Base-by-base conservation (phyloP, 2,113 vertebrate species). In the Bombycilla garrulus region DNA sequence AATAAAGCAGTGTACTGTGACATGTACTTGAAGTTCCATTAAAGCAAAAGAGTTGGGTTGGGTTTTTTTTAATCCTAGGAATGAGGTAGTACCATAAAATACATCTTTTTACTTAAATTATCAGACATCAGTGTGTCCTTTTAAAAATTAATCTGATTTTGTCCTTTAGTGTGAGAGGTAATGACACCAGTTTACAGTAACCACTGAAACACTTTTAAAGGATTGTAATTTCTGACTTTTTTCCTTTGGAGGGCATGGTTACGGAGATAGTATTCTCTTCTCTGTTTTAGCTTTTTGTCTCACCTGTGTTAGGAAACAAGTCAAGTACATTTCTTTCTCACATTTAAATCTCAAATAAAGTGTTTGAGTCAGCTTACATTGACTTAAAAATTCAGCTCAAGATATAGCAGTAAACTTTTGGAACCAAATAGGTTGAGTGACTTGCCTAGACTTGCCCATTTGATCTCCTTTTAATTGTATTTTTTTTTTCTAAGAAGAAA, bases 361-460 rank as follows among this genome's bases (percentile, higher is more conserved):
- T 22, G 48, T 92, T 92, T 74, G 72, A 83, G 40, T 80, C n/a
- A 62, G 58, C 38, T 86, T 15, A 1, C 35, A n/a, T 42, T 54
- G 51, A 24, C 22, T 88, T 90, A 67, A 88, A 78, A 64, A 56
- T 86, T 89, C 42, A 77, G 26, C 76, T 86, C 38, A 76, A 81
- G 54, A 72, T 87, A n/a, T 0, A 87, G 62, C 42, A 80, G 47
- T 19, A 82, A 48, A 40, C 54, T 91, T 81, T 73, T 40, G 56
- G 38, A 95, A 57, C 16, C 44, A 60, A 51, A 38, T 64, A 60
- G 31, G 20, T 92, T 66, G 64, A 44, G 40, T 69, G 58, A 70
- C 85, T 88, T 94, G 87, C 79, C 64, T 80, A 25, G 56, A 83
- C 93, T 96, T 95, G 92, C 76, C 56, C 8, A 16, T 86, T 92